Evolutionary conservation across 2,113 vertebrate genomes (phyloP).

Genomic region (Salminus brasiliensis): DNA sequence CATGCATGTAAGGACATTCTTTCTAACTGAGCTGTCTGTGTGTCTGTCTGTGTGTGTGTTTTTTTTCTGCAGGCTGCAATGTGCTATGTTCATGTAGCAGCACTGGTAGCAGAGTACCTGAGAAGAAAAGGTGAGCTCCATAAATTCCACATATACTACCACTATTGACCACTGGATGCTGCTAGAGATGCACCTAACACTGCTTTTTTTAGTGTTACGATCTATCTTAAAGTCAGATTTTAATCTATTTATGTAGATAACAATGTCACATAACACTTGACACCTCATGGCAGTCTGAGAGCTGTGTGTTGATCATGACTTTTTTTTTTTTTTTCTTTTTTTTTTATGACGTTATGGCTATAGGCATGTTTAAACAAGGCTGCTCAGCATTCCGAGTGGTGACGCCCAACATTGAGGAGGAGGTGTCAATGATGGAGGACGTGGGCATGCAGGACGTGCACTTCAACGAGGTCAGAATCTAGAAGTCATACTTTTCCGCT

Average conservation of each 20-base stretch:
- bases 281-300: no score
- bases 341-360: no score
- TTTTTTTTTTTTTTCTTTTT: not conserved
- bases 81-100: constrained; percentile 54
- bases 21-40: not conserved
- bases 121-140: constrained; percentile 46
- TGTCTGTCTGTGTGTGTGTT: not conserved
- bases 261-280: no score
- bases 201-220: not conserved
- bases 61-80: constrained; percentile 47
- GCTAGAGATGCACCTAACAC: not conserved
- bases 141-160: not conserved
- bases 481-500: not conserved
- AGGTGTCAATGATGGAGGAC: constrained; percentile 99
- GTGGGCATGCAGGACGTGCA: constrained; percentile 99
- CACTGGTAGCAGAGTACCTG: constrained; percentile 53
- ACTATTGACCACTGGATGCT: not conserved
- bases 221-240: not conserved
- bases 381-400: constrained; percentile 92
- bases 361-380: constrained; percentile 96
- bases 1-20: no score
- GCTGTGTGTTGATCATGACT: not conserved
- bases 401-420: constrained; percentile 98
- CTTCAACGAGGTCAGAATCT: constrained; percentile 87
- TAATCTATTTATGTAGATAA: no score